Percentiles rank a stretch among this genome's conserved stretches.
phyloP scores from a whole-genome alignment of 2,888 invertebrate genomes.

The Drosophila phalerata region DNA sequence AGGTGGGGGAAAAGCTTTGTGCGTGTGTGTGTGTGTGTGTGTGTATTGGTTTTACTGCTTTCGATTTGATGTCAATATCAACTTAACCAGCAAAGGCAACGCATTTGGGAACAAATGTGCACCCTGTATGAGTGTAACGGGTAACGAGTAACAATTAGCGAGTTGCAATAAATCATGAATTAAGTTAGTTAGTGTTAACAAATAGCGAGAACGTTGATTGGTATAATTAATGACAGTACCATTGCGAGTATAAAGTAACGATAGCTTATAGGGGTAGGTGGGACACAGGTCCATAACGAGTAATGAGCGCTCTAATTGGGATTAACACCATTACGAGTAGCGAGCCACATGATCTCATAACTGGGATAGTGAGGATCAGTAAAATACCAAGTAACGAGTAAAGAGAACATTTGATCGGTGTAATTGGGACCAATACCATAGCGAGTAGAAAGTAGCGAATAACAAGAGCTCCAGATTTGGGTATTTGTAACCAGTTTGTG shows the following conservation, averaged over 20 bases:
- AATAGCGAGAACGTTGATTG: no score
- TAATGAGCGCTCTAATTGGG: not conserved
- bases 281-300: not conserved
- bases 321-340: not conserved
- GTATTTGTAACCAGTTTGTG: not conserved
- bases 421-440: not conserved
- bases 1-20: not conserved
- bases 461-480: not conserved
- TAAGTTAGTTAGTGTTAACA: not conserved
- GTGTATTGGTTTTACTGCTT: not conserved
- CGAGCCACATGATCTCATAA: not conserved
- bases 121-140: not conserved
- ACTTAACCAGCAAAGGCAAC: slow-evolving; percentile 5
- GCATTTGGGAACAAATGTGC: not conserved
- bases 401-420: not conserved
- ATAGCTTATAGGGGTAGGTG: not conserved
- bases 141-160: slow-evolving; percentile 4
- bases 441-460: not conserved
- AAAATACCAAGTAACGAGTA: not conserved
- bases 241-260: not conserved
- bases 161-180: not conserved
- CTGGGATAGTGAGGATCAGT: not conserved
- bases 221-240: not conserved
- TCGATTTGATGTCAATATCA: slow-evolving; percentile 7
- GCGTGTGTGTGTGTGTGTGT: not conserved